A percentile compares a stretch with the other conserved stretches of the same genome.
phyloP scores from a whole-genome alignment of 2,888 invertebrate genomes.

The Cremastinae sp. region DNA sequence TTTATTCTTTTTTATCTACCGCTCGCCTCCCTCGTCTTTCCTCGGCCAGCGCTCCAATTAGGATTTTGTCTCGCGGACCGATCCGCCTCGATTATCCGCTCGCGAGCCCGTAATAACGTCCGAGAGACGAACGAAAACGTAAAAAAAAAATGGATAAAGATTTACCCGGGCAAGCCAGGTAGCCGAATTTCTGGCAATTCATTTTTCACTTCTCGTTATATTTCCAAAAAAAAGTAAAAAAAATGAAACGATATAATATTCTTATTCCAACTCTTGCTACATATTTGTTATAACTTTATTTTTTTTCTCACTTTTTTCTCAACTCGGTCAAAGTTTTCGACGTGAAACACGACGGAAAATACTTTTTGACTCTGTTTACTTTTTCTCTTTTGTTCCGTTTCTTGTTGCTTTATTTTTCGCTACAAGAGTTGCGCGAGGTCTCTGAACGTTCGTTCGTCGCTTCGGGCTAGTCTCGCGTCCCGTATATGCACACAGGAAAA shows the following conservation, averaged over 20 bases:
- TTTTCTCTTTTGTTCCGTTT: no score
- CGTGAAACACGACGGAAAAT: no score
- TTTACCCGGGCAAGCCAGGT: conserved; percentile 17
- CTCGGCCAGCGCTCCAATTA: conserved; percentile 34
- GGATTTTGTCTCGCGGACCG: conserved; percentile 40
- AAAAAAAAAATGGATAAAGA: background rate
- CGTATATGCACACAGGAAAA: conserved; percentile 32
- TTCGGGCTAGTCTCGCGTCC: conserved; percentile 44
- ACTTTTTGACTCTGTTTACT: no score
- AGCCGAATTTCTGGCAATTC: conserved; percentile 30
- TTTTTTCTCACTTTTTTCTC: no score
- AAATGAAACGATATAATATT: conserved; percentile 3
- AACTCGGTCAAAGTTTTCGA: no score
- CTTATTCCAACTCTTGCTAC: background rate
- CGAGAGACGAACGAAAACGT: conserved; percentile 24
- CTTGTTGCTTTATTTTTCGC: no score
- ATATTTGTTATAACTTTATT: no score
- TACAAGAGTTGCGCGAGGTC: conserved; percentile 19
- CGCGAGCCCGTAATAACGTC: conserved; percentile 38
- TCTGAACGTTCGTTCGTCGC: background rate
- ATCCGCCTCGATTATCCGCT: conserved; percentile 51
- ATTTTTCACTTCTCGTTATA: conserved; percentile 27
- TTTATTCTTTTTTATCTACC: conserved; percentile 21
- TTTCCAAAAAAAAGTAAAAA: conserved; percentile 7
- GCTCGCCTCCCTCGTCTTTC: conserved; percentile 25